Percentiles rank a stretch among this genome's conserved stretches.
Evolutionary conservation across 92 coral and sea anemone genomes (phyloP).

Genomic region (Porites rus): DNA sequence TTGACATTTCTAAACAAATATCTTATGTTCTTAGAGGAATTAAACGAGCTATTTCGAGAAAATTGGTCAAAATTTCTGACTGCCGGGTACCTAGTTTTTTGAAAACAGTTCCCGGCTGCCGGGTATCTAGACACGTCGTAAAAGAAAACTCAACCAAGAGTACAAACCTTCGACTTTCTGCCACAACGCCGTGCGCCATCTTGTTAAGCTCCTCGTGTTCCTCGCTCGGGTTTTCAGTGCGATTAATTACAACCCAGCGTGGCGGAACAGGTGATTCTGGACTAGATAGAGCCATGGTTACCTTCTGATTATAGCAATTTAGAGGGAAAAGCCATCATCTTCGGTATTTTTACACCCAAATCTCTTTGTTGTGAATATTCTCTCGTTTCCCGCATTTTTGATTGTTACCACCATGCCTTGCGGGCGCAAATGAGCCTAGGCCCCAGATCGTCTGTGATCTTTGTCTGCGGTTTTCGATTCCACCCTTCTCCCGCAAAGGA

Average conservation of each 20-base stretch:
- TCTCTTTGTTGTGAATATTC: background rate
- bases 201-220: conserved; percentile 98
- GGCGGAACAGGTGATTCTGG: conserved; percentile 63
- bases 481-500: too few species aligned
- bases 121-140: too few species aligned
- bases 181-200: conserved; percentile 96
- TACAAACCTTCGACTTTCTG: conserved; percentile 74
- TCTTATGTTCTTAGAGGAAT: too few species aligned
- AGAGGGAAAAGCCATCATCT: background rate
- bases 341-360: background rate
- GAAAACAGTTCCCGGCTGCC: too few species aligned
- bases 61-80: too few species aligned
- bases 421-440: background rate
- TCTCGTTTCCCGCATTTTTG: conserved; percentile 37
- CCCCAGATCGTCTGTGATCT: too few species aligned
- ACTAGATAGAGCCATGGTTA: conserved; percentile 43
- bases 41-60: too few species aligned
- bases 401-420: background rate
- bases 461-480: too few species aligned
- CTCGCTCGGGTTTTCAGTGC: conserved; percentile 89
- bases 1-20: too few species aligned
- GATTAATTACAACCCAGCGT: conserved; percentile 66
- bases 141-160: background rate
- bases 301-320: background rate
- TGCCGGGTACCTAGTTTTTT: too few species aligned